Evolutionary conservation across 2,797 vertebrate species (phyloP).

Genomic region (Xenopus petersii): DNA sequence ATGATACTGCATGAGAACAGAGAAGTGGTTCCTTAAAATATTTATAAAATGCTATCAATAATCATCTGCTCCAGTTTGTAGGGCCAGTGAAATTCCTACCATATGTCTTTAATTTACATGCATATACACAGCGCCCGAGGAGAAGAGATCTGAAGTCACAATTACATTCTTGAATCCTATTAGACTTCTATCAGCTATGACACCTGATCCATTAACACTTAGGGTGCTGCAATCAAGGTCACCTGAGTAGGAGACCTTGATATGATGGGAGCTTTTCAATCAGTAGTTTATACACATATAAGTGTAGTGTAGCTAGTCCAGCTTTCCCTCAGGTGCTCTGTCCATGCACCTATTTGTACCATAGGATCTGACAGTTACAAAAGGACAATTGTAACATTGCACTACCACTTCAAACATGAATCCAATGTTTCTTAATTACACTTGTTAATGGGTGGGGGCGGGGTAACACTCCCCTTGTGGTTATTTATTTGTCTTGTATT

Average conservation of each 20-base stretch:
- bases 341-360: too few species aligned
- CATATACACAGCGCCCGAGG: slow-evolving; percentile 6
- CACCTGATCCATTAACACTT: slow-evolving; percentile 1
- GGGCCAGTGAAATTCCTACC: background rate
- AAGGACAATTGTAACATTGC: too few species aligned
- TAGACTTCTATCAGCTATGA: slow-evolving; percentile 5
- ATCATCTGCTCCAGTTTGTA: slow-evolving; percentile 42
- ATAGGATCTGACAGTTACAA: too few species aligned
- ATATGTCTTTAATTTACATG: slow-evolving; percentile 22
- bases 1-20: slow-evolving; percentile 47
- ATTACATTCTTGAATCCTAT: background rate
- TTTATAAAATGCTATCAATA: slow-evolving; percentile 54
- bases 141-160: slow-evolving; percentile 4
- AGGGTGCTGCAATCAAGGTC: background rate
- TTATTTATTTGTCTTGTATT: too few species aligned
- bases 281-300: too few species aligned
- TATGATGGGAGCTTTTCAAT: too few species aligned
- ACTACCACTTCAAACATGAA: too few species aligned
- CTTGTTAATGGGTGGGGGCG: too few species aligned
- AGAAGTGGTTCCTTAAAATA: slow-evolving; percentile 61
- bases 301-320: too few species aligned
- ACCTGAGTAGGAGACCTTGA: background rate
- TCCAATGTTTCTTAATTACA: too few species aligned
- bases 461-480: too few species aligned
- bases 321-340: too few species aligned